Conservation (phyloP, 2,888 invertebrate genomes). For the Mythimna pallens region DNA sequence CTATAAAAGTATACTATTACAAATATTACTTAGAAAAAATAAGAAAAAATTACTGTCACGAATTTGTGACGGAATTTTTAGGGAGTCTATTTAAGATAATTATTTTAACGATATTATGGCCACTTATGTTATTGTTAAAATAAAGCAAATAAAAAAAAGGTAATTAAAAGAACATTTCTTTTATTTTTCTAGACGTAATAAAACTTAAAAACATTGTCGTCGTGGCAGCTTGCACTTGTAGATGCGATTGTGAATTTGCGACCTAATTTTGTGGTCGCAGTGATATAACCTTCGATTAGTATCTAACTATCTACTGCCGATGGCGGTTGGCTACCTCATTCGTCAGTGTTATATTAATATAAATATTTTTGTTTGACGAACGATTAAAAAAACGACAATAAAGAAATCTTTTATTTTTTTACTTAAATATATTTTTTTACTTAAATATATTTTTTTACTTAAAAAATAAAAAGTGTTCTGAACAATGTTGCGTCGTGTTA, state of each 20-base stretch:
- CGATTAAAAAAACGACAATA: too few species aligned
- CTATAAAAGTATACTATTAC: too few species aligned
- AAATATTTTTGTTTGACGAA: background rate
- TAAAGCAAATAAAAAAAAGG: background rate
- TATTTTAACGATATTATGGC: background rate
- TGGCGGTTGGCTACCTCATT: background rate
- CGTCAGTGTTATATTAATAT: background rate
- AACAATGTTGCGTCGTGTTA: background rate
- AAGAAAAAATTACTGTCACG: too few species aligned
- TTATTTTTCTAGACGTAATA: too few species aligned
- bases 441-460: background rate
- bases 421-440: background rate
- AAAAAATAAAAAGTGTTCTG: background rate
- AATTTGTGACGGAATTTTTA: too few species aligned
- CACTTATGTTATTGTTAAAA: background rate
- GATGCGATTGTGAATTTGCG: conserved; percentile 17
- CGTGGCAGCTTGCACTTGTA: conserved; percentile 26
- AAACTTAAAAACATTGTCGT: conserved; percentile 2
- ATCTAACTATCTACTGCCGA: conserved; percentile 4
- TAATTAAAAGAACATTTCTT: background rate
- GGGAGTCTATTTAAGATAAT: background rate
- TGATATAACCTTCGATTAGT: conserved; percentile 49
- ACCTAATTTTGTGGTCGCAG: conserved; percentile 38
- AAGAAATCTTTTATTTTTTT: too few species aligned
- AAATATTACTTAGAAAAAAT: too few species aligned